A percentile compares a stretch with the other conserved stretches of the same genome.
Conservation (phyloP, 2,797 vertebrate species). For the Arnoldichthys spilopterus region DNA sequence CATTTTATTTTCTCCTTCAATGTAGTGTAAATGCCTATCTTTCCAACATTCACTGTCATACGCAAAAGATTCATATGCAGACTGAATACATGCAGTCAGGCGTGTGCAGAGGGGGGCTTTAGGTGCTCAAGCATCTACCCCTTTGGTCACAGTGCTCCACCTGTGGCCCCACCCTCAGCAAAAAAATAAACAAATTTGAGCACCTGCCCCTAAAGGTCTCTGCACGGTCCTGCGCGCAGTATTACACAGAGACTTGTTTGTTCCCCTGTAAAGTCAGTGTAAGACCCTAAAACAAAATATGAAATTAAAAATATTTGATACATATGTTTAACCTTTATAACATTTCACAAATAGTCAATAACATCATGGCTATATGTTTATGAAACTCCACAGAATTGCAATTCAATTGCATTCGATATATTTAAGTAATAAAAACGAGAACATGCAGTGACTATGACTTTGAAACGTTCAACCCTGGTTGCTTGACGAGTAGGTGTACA, state of each 20-base stretch:
- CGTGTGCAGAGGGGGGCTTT: too few species aligned
- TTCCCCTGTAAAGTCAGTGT: not conserved
- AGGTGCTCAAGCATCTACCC: too few species aligned
- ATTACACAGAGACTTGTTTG: not conserved
- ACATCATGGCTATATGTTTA: not conserved
- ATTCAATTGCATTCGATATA: not conserved
- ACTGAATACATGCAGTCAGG: constrained; percentile 2
- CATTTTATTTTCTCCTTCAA: not conserved
- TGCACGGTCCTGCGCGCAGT: too few species aligned
- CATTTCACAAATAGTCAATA: not conserved
- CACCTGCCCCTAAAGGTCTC: too few species aligned
- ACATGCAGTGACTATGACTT: not conserved
- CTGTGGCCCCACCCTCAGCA: too few species aligned
- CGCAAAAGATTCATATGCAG: not conserved
- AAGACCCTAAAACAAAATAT: not conserved
- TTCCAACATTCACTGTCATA: not conserved
- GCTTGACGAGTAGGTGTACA: not conserved
- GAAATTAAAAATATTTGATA: not conserved
- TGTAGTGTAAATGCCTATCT: not conserved
- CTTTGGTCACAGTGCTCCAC: too few species aligned
- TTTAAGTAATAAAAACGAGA: constrained; percentile 5
- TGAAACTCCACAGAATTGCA: not conserved
- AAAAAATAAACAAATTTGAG: too few species aligned
- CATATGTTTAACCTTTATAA: not conserved
- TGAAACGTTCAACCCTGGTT: not conserved